Evolutionary conservation across 2,797 vertebrate species (phyloP).

Genomic region (Sciaenops ocellatus): DNA sequence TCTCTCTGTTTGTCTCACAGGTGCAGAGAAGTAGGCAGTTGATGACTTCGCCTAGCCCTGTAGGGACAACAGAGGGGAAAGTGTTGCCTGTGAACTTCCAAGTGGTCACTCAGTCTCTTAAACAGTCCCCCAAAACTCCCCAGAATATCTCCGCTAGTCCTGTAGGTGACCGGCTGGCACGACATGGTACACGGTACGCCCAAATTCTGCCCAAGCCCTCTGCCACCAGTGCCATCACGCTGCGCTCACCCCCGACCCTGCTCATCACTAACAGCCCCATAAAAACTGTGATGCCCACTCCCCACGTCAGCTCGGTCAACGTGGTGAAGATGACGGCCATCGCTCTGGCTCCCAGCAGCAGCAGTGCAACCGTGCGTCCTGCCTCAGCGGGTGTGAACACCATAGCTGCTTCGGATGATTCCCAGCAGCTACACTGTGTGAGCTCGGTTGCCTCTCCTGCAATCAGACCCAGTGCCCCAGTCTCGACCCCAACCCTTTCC

Average conservation of each 20-base stretch:
- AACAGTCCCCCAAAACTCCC: conserved; percentile 96
- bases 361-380: conserved; percentile 85
- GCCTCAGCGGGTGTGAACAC: conserved; percentile 84
- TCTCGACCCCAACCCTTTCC: conserved; percentile 67
- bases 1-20: conserved; percentile 75
- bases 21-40: conserved; percentile 94
- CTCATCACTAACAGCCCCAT: conserved; percentile 99
- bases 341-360: conserved; percentile 91
- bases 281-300: conserved; percentile 95
- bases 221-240: conserved; percentile 94
- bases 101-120: conserved; percentile 97
- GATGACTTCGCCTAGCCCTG: conserved; percentile 96
- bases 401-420: conserved; percentile 86
- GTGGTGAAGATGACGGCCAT: conserved; percentile 99
- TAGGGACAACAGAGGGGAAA: conserved; percentile 93
- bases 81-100: conserved; percentile 98
- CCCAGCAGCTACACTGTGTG: conserved; percentile 85
- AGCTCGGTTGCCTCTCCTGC: conserved; percentile 83
- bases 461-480: conserved; percentile 76
- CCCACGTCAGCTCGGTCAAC: conserved; percentile 95
- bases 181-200: conserved; percentile 91
- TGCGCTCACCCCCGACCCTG: conserved; percentile 96
- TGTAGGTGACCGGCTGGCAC: conserved; percentile 93
- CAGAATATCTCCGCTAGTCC: conserved; percentile 97
- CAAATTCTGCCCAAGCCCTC: conserved; percentile 99